Percentiles rank a stretch among this genome's conserved stretches.
phyloP scores from a whole-genome alignment of 2,797 vertebrate genomes.

The Borostomias antarcticus region DNA sequence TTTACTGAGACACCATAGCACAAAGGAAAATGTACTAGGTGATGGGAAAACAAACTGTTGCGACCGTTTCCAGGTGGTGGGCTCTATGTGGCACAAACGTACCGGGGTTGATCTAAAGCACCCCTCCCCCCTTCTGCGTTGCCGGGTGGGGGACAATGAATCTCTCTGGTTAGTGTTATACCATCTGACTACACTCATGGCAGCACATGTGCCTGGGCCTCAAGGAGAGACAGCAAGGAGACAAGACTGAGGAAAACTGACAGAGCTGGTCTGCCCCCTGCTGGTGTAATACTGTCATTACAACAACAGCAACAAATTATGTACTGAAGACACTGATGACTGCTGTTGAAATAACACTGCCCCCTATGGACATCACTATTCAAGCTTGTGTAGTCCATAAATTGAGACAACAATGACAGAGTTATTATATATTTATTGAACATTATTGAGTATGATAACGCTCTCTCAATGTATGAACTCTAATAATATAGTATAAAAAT shows the following conservation, averaged over 20 bases:
- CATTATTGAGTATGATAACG: slow-evolving; percentile 70
- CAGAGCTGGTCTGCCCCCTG: slow-evolving; percentile 54
- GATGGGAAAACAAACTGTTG: no score
- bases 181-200: slow-evolving; percentile 42
- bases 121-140: no score
- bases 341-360: background rate
- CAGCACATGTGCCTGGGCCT: slow-evolving; percentile 44
- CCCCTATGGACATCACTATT: no score
- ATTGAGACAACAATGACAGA: background rate
- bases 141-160: no score
- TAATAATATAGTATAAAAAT: slow-evolving; percentile 80
- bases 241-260: background rate
- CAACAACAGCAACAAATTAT: background rate
- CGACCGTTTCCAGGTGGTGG: no score
- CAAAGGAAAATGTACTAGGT: no score
- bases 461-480: slow-evolving; percentile 71
- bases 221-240: slow-evolving; percentile 57
- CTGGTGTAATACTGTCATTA: slow-evolving; percentile 24
- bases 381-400: no score
- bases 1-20: no score
- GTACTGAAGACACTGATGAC: background rate
- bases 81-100: no score
- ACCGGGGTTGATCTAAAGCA: no score
- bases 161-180: background rate
- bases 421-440: slow-evolving; percentile 74